Conservation (phyloP, 53 echinoderm and acorn worm species). For the Temnopleurus reevesii region DNA sequence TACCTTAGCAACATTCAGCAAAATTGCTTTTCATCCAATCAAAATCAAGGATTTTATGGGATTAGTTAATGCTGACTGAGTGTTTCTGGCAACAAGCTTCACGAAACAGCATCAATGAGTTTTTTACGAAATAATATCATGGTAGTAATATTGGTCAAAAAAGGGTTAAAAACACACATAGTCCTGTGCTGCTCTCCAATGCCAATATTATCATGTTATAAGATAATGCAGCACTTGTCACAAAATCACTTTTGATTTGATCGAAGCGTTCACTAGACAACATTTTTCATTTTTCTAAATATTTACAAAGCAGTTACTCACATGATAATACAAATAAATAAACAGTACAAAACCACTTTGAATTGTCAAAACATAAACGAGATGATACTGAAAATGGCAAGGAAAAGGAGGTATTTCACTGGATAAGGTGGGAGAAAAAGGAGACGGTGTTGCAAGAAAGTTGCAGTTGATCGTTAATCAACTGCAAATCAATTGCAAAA, state of each 20-base stretch:
- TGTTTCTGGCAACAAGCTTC: too few species aligned
- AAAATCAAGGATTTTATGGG: too few species aligned
- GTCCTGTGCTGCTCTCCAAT: not conserved
- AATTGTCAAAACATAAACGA: not conserved
- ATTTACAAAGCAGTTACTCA: not conserved
- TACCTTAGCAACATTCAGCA: too few species aligned
- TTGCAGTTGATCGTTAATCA: too few species aligned
- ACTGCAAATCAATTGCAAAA: too few species aligned
- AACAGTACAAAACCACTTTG: not conserved
- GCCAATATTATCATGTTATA: not conserved
- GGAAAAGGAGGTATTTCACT: not conserved
- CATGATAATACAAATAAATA: not conserved
- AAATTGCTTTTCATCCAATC: too few species aligned
- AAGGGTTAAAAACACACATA: not conserved
- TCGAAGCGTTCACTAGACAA: slow-evolving; percentile 14
- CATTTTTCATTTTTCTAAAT: not conserved
- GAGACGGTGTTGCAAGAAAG: not conserved
- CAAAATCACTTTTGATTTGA: not conserved
- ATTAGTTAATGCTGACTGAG: too few species aligned
- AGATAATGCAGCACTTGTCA: slow-evolving; percentile 23
- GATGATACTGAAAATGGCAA: not conserved
- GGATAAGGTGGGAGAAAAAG: not conserved
- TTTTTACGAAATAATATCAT: too few species aligned
- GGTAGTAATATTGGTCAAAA: not conserved
- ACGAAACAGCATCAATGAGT: too few species aligned